Evolutionary conservation across 2,888 invertebrate genomes (phyloP).

Genomic region (Acanthopleura granulata): DNA sequence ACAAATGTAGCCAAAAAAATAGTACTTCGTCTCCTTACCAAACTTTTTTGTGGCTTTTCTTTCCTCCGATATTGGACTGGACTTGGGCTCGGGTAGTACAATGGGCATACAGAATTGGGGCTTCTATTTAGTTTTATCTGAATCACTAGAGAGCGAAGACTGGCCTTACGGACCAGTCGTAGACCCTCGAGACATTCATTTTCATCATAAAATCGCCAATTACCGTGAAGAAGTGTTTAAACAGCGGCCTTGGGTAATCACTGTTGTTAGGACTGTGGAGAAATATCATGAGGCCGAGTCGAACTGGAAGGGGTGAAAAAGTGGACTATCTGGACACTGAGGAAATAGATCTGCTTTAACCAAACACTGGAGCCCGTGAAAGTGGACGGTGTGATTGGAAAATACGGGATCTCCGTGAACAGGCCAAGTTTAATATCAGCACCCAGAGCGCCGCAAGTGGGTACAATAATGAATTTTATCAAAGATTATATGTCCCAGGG

Average conservation of each 20-base stretch:
- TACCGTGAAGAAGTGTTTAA: conserved; percentile 5
- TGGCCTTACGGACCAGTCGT: no score
- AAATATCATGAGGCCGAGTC: no score
- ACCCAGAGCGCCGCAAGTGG: neutral
- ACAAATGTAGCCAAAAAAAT: no score
- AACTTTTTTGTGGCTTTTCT: no score
- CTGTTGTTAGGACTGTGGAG: no score
- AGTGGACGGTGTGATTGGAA: conserved; percentile 1
- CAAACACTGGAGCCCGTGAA: neutral
- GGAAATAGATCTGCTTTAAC: conserved; percentile 1
- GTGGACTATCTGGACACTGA: neutral
- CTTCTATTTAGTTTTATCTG: no score
- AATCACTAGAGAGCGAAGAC: no score
- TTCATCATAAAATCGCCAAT: conserved; percentile 3
- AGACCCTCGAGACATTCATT: conserved; percentile 1
- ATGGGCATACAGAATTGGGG: no score
- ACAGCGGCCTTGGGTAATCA: neutral
- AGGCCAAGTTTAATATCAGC: neutral
- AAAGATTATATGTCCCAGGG: conserved; percentile 7
- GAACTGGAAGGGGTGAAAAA: no score
- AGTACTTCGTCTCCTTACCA: no score
- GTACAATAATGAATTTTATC: neutral
- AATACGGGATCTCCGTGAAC: neutral
- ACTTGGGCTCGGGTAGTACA: no score
- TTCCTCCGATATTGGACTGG: no score